Evolutionary conservation across 2,797 vertebrate genomes (phyloP).

Genomic region (Cyclopterus lumpus): DNA sequence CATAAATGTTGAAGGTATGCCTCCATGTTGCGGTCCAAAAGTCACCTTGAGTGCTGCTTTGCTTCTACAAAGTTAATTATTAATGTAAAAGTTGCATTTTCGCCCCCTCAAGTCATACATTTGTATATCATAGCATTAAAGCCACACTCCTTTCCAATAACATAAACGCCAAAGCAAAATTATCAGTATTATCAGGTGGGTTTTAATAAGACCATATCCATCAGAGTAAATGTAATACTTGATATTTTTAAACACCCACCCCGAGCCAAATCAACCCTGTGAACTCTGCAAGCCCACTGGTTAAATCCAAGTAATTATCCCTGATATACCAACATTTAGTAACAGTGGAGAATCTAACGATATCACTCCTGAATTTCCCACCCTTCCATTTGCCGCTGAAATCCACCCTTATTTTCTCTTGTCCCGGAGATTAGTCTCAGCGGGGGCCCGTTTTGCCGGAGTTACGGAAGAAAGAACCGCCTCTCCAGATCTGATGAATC

Average conservation of each 20-base stretch:
- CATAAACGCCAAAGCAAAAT: background rate
- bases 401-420: constrained; percentile 35
- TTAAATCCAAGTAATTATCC: constrained; percentile 11
- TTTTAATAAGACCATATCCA: background rate
- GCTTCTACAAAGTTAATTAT: no score
- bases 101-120: background rate
- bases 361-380: constrained; percentile 29
- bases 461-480: constrained; percentile 36
- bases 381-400: constrained; percentile 14
- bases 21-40: background rate
- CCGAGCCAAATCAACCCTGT: background rate
- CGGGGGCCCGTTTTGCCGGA: constrained; percentile 45
- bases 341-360: constrained; percentile 16
- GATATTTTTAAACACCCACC: constrained; percentile 4
- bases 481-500: constrained; percentile 48
- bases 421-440: constrained; percentile 61
- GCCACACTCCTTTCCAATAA: background rate
- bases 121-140: background rate
- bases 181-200: background rate
- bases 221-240: constrained; percentile 1
- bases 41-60: background rate
- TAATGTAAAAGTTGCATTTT: background rate
- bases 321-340: constrained; percentile 29
- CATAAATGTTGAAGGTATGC: background rate
- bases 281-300: background rate